A percentile compares a stretch with the other conserved stretches of the same genome.
Conservation (phyloP, 2,113 vertebrate genomes). For the Gavia stellata region DNA sequence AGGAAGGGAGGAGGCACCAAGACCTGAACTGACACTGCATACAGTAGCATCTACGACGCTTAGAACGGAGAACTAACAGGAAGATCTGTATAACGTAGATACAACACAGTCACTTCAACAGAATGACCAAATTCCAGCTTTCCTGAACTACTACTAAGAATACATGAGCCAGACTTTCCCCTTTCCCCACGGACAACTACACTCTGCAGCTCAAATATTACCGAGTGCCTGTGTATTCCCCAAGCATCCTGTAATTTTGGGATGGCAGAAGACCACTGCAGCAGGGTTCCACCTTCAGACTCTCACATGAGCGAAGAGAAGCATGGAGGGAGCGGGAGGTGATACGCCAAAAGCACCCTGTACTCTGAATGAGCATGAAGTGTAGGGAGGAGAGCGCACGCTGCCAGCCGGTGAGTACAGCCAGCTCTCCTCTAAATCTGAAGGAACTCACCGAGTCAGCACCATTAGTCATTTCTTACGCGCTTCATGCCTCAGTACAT, state of each 20-base stretch:
- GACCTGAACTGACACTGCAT: neutral
- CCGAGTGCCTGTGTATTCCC: neutral
- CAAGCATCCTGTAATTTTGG: neutral
- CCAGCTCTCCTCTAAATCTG: neutral
- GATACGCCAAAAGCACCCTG: neutral
- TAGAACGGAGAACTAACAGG: neutral
- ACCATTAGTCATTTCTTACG: neutral
- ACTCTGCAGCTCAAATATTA: neutral
- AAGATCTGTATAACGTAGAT: neutral
- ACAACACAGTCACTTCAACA: neutral
- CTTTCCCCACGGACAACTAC: neutral
- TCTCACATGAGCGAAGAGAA: neutral
- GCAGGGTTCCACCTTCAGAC: neutral
- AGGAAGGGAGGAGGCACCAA: neutral
- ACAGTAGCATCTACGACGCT: neutral
- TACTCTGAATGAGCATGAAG: neutral
- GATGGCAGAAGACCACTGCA: neutral
- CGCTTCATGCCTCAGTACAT: neutral
- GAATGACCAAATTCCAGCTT: neutral
- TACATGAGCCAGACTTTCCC: fast-evolving
- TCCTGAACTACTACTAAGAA: neutral
- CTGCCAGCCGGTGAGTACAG: neutral
- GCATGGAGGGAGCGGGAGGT: neutral
- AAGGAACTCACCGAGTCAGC: neutral
- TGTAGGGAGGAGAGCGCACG: neutral